Percentiles rank a stretch among this genome's conserved stretches.
Evolutionary conservation across 2,113 vertebrate species (phyloP).

Genomic region (Origma solitaria): DNA sequence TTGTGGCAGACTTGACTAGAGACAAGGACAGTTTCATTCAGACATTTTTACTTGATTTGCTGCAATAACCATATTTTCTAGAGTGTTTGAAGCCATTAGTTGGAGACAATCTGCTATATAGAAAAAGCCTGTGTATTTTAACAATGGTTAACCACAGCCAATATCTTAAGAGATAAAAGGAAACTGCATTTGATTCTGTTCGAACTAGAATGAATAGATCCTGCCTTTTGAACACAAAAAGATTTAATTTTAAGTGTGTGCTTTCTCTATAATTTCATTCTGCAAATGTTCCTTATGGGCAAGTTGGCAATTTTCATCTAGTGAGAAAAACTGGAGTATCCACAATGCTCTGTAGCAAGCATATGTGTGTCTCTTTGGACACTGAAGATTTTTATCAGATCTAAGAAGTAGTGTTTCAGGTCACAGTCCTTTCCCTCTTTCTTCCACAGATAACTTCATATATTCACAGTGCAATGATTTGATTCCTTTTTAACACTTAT

Average conservation of each 20-base stretch:
- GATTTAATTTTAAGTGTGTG: neutral
- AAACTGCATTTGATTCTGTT: neutral
- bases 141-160: neutral
- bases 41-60: neutral
- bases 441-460: neutral
- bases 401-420: neutral
- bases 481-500: neutral
- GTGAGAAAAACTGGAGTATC: neutral
- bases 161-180: neutral
- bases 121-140: neutral
- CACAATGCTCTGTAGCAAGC: neutral
- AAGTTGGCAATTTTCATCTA: neutral
- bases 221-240: neutral
- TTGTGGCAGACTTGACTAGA: neutral
- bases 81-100: neutral
- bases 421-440: neutral
- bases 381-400: neutral
- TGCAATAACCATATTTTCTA: neutral
- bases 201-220: neutral
- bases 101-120: neutral
- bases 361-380: neutral
- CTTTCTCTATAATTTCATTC: neutral
- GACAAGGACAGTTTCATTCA: neutral
- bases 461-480: neutral
- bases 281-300: neutral